These are phyloP conservation scores for Argya squamiceps DNA, from an alignment of 2,797 vertebrate genomes.

Conservation along the genomic window DNA sequence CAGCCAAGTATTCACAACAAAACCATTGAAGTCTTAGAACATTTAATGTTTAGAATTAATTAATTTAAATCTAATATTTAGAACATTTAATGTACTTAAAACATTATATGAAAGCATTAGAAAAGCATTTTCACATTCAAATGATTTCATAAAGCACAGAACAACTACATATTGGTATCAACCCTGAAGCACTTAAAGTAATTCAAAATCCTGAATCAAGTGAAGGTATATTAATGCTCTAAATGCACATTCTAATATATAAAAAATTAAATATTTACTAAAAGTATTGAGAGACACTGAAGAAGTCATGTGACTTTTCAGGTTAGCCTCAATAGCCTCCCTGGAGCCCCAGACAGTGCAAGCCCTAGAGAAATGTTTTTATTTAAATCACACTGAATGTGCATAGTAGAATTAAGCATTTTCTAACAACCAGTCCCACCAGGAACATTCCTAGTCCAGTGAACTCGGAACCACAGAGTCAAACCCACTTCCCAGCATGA, in stretches of 20 bases:
- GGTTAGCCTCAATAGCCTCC: not conserved
- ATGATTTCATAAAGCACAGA: not conserved
- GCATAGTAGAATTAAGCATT: not conserved
- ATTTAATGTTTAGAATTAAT: too few relatives aligned
- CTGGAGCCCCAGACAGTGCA: accelerated
- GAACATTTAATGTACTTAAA: not conserved
- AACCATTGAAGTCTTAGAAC: not conserved
- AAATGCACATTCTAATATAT: not conserved
- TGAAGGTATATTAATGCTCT: not conserved
- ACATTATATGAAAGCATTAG: accelerated
- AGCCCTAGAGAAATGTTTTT: not conserved
- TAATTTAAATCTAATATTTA: too few relatives aligned
- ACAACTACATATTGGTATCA: accelerated
- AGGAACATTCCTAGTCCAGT: not conserved
- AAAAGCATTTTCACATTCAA: not conserved
- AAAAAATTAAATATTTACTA: not conserved
- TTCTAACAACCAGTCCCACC: not conserved
- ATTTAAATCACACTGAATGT: not conserved
- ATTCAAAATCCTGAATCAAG: not conserved
- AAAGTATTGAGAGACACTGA: not conserved
- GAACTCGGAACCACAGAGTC: accelerated
- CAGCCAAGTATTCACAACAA: not conserved
- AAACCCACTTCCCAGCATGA: accelerated
- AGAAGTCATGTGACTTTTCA: not conserved
- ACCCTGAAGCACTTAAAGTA: not conserved